A percentile compares a stretch with the other conserved stretches of the same genome.
phyloP scores from a whole-genome alignment of 2,113 vertebrate species.

The Chelonoidis abingdonii region DNA sequence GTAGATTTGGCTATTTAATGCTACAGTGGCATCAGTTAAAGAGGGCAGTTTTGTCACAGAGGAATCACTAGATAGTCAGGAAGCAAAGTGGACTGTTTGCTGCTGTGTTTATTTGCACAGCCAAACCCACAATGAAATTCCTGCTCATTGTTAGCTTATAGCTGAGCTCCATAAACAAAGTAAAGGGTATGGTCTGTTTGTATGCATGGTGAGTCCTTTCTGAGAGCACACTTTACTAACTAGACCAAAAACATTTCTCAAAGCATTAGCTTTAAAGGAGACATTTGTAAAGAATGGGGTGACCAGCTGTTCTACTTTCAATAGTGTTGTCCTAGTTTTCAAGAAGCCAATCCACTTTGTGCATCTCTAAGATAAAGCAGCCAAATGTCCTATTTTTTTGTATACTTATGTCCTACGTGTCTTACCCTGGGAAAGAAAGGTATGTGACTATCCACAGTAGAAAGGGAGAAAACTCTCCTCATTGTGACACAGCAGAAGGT shows the following conservation, averaged over 20 bases:
- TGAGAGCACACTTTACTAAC: slow-evolving; percentile 52
- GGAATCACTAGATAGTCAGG: rapidly evolving
- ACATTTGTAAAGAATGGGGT: slow-evolving; percentile 23
- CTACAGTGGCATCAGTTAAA: neutral
- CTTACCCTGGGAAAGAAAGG: slow-evolving; percentile 35
- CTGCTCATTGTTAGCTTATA: neutral
- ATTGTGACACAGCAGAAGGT: neutral
- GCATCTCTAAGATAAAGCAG: slow-evolving; percentile 43
- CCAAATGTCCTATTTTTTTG: slow-evolving; percentile 64
- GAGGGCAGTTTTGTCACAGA: neutral
- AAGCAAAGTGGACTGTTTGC: neutral
- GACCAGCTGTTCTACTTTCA: slow-evolving; percentile 67
- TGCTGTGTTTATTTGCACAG: neutral
- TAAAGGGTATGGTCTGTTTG: slow-evolving; percentile 13
- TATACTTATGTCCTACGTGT: slow-evolving; percentile 53
- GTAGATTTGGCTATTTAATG: neutral
- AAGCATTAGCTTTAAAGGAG: slow-evolving; percentile 51
- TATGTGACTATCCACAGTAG: neutral
- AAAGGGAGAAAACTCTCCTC: neutral
- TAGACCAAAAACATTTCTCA: slow-evolving; percentile 50
- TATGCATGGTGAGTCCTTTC: slow-evolving; percentile 18
- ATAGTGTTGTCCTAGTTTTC: slow-evolving; percentile 60
- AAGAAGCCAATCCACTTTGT: slow-evolving; percentile 44
- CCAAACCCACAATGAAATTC: neutral
- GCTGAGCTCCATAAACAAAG: slow-evolving; percentile 16